Percentiles rank a stretch among this genome's conserved stretches.
Evolutionary conservation across 2,797 vertebrate species (phyloP).

Genomic region (Xyrichtys novacula): DNA sequence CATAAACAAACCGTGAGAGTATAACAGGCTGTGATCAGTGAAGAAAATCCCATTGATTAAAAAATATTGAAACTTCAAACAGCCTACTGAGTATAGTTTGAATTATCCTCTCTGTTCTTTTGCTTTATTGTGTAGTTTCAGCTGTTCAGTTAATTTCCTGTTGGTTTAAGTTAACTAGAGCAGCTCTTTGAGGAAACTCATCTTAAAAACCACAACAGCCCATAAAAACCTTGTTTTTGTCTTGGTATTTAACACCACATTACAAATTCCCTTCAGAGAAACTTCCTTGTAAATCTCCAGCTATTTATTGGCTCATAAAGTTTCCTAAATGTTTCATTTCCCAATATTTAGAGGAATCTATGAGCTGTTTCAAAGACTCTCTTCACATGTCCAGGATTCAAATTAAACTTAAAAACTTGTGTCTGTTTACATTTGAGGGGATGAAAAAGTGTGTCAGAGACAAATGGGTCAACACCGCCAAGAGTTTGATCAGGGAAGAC

Average conservation of each 20-base stretch:
- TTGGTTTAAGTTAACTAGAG: neutral
- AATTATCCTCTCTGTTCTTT: too few species aligned
- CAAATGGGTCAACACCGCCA: neutral
- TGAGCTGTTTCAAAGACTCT: neutral
- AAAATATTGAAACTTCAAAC: neutral
- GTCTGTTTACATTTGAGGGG: neutral
- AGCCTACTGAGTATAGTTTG: too few species aligned
- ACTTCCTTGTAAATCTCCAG: neutral
- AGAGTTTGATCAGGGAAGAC: neutral
- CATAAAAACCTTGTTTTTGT: neutral
- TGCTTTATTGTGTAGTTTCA: neutral
- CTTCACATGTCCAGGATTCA: neutral
- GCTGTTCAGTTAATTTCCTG: neutral
- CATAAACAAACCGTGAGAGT: neutral
- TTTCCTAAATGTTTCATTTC: conserved; percentile 3
- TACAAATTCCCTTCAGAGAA: neutral
- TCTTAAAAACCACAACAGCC: conserved; percentile 9
- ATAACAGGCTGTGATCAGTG: neutral
- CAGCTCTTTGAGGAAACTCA: neutral
- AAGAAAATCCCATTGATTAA: neutral
- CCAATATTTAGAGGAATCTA: neutral
- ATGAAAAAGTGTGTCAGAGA: neutral
- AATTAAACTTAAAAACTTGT: neutral
- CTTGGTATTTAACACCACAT: conserved; percentile 22
- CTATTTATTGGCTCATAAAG: conserved; percentile 14